Base-by-base conservation (phyloP, 2,113 vertebrate species). In the Dicaeum eximium region DNA sequence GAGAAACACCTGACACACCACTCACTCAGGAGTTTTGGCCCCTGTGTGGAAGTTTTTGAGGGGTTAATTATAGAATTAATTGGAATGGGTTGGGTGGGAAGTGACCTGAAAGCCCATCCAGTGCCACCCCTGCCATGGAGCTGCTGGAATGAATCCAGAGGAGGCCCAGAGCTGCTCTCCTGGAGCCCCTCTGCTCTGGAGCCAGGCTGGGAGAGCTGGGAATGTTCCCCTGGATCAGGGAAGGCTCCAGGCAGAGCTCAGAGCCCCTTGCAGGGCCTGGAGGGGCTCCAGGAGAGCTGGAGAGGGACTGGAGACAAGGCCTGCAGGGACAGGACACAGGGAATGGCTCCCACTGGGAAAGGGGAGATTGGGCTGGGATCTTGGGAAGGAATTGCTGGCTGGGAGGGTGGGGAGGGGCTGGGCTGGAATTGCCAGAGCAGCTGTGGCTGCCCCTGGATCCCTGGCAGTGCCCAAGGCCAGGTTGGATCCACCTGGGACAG, bases 31-130 rank as follows among this genome's bases (percentile, higher is more conserved):
- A 3, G 22, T 6, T 66, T 10, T 11, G n/a, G 14, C 13, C 23
- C 47, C 10, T 5, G 3, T 5, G 8, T 50, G 35, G 45, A 9
- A 4, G 11, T 4, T 50, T 35, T 11, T 4, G 20, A 31, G 56
- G 33, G 35, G 1, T 24, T 11, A 1, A 3, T 56, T 11, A 2
- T 2, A 7, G 24, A n/a, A 12, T 17, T 0, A 0, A 38, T 38
- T 33, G 48, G 42, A 18, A 3, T 21, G 47, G 16, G 4, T 15
- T 51, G 37, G 23, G 20, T 21, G 17, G 54, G 45, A 15, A 44
- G 18, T 45, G 38, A 33, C 5, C 22, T 15, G 15, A 3, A 11
- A 53, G 15, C 13, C 3, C 35, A 13, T 13, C 35, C 7, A 13
- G 13, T 16, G 7, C 13, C 31, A 31, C 4, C 31, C 25, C 35